phyloP scores from a whole-genome alignment of 2,888 invertebrate genomes.

The Diogma glabrata region DNA sequence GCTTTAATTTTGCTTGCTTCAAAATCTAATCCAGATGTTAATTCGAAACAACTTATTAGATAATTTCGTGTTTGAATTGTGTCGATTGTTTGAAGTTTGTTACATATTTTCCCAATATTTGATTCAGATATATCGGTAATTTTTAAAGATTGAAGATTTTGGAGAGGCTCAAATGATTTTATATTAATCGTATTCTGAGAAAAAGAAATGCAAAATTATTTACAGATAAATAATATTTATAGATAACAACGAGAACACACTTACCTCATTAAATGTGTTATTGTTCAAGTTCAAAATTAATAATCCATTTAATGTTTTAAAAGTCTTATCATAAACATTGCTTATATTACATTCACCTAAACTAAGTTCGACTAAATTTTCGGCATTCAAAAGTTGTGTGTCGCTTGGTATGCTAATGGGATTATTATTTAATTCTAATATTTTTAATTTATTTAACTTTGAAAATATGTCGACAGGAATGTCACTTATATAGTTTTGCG shows the following conservation, averaged over 20 bases:
- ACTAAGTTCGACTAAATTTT: constrained; percentile 28
- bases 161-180: constrained; percentile 31
- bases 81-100: constrained; percentile 31
- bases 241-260: constrained; percentile 8
- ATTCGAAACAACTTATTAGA: constrained; percentile 33
- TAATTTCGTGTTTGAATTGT: constrained; percentile 31
- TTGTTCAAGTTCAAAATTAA: constrained; percentile 30
- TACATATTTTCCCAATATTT: constrained; percentile 28
- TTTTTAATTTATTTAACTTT: constrained; percentile 26
- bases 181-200: constrained; percentile 33
- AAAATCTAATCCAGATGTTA: constrained; percentile 32
- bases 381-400: constrained; percentile 30
- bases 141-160: constrained; percentile 20
- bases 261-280: constrained; percentile 32
- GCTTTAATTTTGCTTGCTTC: constrained; percentile 28
- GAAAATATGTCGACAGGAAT: constrained; percentile 32
- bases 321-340: constrained; percentile 30
- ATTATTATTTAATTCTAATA: constrained; percentile 34
- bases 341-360: constrained; percentile 33
- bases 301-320: constrained; percentile 30
- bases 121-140: constrained; percentile 29
- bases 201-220: constrained; percentile 13
- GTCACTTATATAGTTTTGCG: constrained; percentile 30
- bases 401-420: constrained; percentile 27
- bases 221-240: constrained; percentile 7